phyloP scores from a whole-genome alignment of 2,113 vertebrate genomes.

The Acinonyx jubatus region DNA sequence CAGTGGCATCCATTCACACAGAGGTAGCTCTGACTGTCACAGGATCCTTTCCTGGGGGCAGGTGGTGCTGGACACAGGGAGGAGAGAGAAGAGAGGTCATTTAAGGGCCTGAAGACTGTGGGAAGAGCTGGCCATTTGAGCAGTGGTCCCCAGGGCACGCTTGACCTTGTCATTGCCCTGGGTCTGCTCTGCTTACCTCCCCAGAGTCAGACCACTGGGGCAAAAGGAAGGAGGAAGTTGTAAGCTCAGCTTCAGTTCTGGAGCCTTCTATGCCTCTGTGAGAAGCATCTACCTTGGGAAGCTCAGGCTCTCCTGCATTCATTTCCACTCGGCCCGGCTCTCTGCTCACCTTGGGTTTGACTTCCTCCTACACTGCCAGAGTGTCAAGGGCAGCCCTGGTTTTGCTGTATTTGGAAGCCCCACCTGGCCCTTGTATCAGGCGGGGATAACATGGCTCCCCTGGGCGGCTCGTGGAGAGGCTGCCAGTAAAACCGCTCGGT shows the following conservation, averaged over 20 bases:
- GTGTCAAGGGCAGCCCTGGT: background rate
- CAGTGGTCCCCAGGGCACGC: background rate
- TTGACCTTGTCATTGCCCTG: background rate
- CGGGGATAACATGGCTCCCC: background rate
- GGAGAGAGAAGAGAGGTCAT: accelerated
- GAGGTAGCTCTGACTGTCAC: background rate
- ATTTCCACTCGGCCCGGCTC: accelerated
- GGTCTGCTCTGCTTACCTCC: background rate
- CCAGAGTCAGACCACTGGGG: background rate
- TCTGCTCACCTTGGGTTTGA: background rate
- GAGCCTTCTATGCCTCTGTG: background rate
- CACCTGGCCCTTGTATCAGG: background rate
- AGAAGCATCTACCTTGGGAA: background rate
- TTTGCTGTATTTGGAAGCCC: background rate
- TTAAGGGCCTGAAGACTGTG: background rate
- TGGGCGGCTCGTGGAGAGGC: accelerated
- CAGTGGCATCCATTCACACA: background rate
- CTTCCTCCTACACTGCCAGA: background rate
- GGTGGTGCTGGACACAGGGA: background rate
- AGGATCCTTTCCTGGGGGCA: background rate
- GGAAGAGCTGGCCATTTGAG: background rate
- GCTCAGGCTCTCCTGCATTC: background rate
- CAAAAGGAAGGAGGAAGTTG: background rate
- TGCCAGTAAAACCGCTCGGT: background rate
- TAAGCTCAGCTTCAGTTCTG: background rate